These are phyloP conservation scores for Setophaga coronata DNA, from an alignment of 2,113 vertebrate genomes.

Conservation along the genomic window DNA sequence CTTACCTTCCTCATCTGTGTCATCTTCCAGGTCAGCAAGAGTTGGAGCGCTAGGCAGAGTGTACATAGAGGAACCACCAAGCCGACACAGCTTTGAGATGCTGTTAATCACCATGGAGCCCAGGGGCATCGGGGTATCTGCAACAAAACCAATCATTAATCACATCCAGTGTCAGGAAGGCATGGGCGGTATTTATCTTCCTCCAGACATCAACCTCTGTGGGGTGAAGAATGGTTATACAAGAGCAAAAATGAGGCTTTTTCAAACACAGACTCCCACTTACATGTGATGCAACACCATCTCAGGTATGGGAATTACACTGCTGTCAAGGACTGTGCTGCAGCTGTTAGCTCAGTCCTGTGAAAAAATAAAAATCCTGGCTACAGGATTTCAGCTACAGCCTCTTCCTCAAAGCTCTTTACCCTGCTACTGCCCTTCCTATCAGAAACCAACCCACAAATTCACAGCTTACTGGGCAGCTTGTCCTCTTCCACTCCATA, in stretches of 20 bases:
- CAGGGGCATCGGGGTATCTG: constrained; percentile 86
- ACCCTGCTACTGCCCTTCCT: background rate
- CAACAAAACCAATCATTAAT: background rate
- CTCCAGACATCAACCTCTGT: background rate
- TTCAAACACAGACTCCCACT: background rate
- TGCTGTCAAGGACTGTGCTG: background rate
- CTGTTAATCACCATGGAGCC: constrained; percentile 91
- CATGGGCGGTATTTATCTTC: background rate
- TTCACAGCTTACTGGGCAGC: background rate
- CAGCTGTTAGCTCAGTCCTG: background rate
- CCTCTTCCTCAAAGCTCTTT: background rate
- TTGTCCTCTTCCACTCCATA: background rate
- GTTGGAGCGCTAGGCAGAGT: constrained; percentile 88
- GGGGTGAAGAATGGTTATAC: background rate
- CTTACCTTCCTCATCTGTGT: constrained; percentile 76
- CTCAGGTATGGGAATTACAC: background rate
- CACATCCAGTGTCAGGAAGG: background rate
- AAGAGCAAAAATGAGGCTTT: background rate
- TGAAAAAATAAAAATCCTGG: background rate
- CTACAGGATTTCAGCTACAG: background rate
- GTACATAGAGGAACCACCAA: constrained; percentile 82
- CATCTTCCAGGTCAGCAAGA: constrained; percentile 88
- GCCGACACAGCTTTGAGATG: constrained; percentile 80
- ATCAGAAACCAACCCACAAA: background rate
- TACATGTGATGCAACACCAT: background rate